phyloP scores from a whole-genome alignment of 2,113 vertebrate genomes.

The Rhodinocichla rosea region DNA sequence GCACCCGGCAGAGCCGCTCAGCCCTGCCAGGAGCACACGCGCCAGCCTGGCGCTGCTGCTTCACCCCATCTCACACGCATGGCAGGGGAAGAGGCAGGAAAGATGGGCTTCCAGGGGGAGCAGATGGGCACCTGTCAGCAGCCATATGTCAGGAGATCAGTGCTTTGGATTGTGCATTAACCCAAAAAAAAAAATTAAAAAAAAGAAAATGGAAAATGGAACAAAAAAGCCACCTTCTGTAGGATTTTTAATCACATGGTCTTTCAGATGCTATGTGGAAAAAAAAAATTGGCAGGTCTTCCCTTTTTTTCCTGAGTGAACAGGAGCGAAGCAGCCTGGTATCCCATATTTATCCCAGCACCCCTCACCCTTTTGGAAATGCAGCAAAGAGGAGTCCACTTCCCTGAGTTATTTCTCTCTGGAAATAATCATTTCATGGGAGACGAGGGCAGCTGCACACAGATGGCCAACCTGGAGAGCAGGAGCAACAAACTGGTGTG shows the following conservation, averaged over 20 bases:
- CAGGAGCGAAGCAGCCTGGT: background rate
- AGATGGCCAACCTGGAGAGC: background rate
- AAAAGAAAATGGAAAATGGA: fast-evolving
- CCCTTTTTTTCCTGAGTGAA: background rate
- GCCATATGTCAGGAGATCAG: constrained; percentile 23
- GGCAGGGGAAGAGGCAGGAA: background rate
- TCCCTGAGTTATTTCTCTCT: background rate
- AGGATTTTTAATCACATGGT: constrained; percentile 11
- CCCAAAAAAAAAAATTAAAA: background rate
- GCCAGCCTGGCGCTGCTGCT: background rate
- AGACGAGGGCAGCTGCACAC: background rate
- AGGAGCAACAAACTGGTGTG: background rate
- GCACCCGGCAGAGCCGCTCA: background rate
- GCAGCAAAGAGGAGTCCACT: background rate
- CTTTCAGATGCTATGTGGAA: constrained; percentile 29
- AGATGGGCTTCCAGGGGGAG: background rate
- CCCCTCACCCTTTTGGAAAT: background rate
- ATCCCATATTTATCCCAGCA: background rate
- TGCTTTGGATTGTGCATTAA: background rate
- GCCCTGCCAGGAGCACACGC: background rate
- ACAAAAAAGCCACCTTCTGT: background rate
- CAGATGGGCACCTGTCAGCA: constrained; percentile 39
- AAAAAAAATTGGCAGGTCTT: background rate
- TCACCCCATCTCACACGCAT: background rate
- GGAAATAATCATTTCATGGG: background rate